Percentiles rank a stretch among this genome's conserved stretches.
Conservation (phyloP, 2,797 vertebrate genomes). For the Spheniscus humboldti region DNA sequence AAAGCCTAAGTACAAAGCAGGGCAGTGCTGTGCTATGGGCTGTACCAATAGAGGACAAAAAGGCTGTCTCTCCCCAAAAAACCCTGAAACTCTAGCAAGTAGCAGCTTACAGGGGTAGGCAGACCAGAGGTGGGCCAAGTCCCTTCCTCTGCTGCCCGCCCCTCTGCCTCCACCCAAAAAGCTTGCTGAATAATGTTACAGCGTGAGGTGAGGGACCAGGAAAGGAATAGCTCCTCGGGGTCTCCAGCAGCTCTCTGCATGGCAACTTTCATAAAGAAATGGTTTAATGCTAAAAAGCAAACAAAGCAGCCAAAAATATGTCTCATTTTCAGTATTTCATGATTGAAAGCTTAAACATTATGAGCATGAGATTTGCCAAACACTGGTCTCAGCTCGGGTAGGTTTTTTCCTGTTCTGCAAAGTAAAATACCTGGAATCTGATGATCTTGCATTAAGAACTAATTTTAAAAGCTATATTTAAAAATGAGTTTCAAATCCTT, state of each 20-base stretch:
- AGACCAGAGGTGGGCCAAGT: neutral
- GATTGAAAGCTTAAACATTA: neutral
- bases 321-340: neutral
- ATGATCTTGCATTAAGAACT: neutral
- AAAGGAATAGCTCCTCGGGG: neutral
- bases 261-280: neutral
- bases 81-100: neutral
- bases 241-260: neutral
- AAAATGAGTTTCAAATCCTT: neutral
- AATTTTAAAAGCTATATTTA: neutral
- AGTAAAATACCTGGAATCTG: neutral
- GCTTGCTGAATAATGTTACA: neutral
- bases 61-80: neutral
- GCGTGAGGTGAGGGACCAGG: neutral
- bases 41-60: neutral
- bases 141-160: rapidly evolving
- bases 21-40: neutral
- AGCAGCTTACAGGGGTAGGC: neutral
- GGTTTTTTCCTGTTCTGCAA: neutral
- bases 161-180: neutral
- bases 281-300: neutral
- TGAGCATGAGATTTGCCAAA: neutral
- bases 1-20: neutral
- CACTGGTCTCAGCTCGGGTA: neutral
- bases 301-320: neutral